A percentile compares a stretch with the other conserved stretches of the same genome.
Evolutionary conservation across 92 coral and sea anemone genomes (phyloP).

Genomic region (Muricea muricata): DNA sequence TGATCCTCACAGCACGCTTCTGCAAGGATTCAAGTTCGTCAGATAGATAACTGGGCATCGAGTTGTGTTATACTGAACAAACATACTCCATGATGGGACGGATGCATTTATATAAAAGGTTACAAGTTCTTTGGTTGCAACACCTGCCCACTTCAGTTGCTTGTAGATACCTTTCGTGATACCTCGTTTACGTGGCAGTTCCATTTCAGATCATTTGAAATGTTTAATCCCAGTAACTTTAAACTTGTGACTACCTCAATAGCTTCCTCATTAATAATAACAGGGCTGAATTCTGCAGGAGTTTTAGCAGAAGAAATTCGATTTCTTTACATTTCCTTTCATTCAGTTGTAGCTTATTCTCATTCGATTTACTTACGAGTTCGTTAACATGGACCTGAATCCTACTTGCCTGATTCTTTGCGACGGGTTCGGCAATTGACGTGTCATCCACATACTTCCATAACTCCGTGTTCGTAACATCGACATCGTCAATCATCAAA

Average conservation of each 20-base stretch:
- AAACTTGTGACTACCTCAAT: slow-evolving; percentile 30
- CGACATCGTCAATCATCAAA: slow-evolving; percentile 44
- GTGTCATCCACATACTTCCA: slow-evolving; percentile 55
- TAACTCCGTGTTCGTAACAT: neutral
- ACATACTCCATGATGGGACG: slow-evolving; percentile 43
- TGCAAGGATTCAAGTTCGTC: slow-evolving; percentile 33
- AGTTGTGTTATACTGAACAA: slow-evolving; percentile 31
- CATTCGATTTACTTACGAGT: slow-evolving; percentile 14
- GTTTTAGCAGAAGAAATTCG: slow-evolving; percentile 39
- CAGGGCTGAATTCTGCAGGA: slow-evolving; percentile 23
- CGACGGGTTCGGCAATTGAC: slow-evolving; percentile 35
- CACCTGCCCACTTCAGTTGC: slow-evolving; percentile 18
- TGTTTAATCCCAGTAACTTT: slow-evolving; percentile 32
- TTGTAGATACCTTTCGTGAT: neutral
- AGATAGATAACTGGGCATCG: slow-evolving; percentile 31
- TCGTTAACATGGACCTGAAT: slow-evolving; percentile 32
- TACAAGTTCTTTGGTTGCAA: slow-evolving; percentile 6
- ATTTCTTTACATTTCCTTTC: slow-evolving; percentile 53
- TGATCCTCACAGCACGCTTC: slow-evolving; percentile 36
- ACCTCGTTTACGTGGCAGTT: slow-evolving; percentile 35
- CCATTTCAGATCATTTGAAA: slow-evolving; percentile 48
- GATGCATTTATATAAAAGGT: slow-evolving; percentile 14
- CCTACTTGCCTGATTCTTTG: slow-evolving; percentile 14
- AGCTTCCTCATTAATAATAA: slow-evolving; percentile 28
- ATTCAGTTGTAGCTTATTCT: slow-evolving; percentile 36